Percentiles rank a stretch among this genome's conserved stretches.
Evolutionary conservation across 2,888 invertebrate species (phyloP).

Genomic region (Glyphotaelius pellucidus): DNA sequence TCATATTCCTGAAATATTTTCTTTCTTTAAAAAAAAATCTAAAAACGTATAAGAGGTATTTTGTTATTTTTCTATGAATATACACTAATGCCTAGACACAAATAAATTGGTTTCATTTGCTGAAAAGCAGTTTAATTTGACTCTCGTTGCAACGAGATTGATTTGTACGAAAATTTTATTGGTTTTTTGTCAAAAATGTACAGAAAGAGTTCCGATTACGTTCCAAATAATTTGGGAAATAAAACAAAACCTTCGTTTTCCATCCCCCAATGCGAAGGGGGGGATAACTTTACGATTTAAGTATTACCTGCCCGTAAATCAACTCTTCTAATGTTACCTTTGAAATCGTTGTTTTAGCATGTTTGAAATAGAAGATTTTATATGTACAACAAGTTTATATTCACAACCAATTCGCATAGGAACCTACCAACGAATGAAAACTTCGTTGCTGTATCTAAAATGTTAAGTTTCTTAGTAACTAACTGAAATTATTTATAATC

Average conservation of each 20-base stretch:
- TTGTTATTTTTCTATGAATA: not conserved
- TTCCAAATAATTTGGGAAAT: constrained; percentile 9
- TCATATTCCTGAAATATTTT: no score
- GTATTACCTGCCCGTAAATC: not conserved
- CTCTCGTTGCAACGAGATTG: not conserved
- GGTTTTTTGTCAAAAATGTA: not conserved
- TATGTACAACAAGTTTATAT: not conserved
- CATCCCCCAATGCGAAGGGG: not conserved
- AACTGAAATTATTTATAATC: no score
- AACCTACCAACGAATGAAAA: no score
- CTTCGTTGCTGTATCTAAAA: not conserved
- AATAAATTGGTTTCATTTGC: not conserved
- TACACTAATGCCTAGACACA: not conserved
- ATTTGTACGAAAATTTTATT: not conserved
- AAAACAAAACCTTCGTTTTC: not conserved
- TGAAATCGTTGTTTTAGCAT: not conserved
- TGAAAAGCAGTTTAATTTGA: not conserved
- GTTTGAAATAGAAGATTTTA: not conserved
- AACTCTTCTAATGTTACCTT: not conserved
- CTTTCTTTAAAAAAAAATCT: no score
- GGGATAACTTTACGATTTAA: no score
- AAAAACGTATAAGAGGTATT: no score
- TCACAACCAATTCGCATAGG: no score
- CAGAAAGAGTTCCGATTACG: not conserved
- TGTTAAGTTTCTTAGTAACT: not conserved